Evolutionary conservation across 2,888 invertebrate genomes (phyloP).

Genomic region (Conomelus anceps): DNA sequence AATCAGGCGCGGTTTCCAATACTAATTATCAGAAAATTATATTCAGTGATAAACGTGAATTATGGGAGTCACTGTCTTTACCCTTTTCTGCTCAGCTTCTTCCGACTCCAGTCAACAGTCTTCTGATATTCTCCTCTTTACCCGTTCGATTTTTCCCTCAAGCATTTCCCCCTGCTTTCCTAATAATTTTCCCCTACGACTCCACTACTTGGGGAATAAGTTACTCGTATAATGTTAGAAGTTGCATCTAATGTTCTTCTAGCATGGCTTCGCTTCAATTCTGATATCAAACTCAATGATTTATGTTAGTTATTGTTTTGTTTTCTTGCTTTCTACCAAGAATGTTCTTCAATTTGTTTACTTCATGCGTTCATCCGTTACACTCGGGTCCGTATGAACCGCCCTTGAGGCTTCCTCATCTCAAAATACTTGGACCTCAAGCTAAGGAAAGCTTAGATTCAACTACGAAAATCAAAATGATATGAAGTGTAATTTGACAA

Average conservation of each 20-base stretch:
- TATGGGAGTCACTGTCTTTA: background rate
- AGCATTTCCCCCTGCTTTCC: background rate
- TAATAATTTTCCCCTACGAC: background rate
- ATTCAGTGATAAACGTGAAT: constrained; percentile 17
- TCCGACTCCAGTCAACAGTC: background rate
- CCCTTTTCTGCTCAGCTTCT: background rate
- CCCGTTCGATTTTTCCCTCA: background rate
- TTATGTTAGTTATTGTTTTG: background rate
- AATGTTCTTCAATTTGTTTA: too few species aligned
- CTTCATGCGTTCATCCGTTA: too few species aligned
- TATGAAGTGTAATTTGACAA: too few species aligned
- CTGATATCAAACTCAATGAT: background rate
- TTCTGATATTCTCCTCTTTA: background rate
- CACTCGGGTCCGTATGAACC: too few species aligned
- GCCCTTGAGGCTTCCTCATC: too few species aligned
- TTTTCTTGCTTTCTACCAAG: too few species aligned
- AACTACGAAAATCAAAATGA: too few species aligned
- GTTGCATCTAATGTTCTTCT: background rate
- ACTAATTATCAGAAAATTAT: constrained; percentile 24
- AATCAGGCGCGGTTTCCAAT: constrained; percentile 8
- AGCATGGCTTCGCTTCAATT: background rate
- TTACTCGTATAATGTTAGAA: background rate
- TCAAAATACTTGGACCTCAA: too few species aligned
- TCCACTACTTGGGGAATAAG: background rate
- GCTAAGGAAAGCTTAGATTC: too few species aligned